These are phyloP conservation scores for Drosophila ironensis DNA, from an alignment of 1,140 invertebrate species.

Conservation along the genomic window DNA sequence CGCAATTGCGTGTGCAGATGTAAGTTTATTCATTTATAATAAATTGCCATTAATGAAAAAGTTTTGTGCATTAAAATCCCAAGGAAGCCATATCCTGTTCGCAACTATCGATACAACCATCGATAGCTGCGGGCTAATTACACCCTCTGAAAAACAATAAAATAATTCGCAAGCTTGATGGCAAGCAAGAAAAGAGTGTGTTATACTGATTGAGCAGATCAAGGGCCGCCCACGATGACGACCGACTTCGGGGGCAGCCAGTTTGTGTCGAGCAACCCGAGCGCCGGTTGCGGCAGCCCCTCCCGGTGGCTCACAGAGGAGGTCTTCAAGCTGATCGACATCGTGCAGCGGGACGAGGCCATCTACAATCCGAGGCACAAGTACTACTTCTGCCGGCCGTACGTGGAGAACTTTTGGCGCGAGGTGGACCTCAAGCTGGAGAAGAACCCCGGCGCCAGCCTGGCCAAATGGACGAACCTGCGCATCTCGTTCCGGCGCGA, in stretches of 20 bases:
- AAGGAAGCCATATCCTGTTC: too few species aligned
- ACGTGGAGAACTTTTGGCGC: slow-evolving; percentile 80
- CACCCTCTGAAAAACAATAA: background rate
- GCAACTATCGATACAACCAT: too few species aligned
- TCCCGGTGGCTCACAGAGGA: slow-evolving; percentile 78
- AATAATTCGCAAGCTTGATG: slow-evolving; percentile 20
- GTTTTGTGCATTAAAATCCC: too few species aligned
- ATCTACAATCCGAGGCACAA: slow-evolving; percentile 80
- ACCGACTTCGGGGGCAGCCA: slow-evolving; percentile 50
- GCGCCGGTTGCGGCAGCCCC: slow-evolving; percentile 41
- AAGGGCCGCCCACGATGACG: slow-evolving; percentile 37
- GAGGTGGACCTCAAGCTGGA: slow-evolving; percentile 74
- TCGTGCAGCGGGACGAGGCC: slow-evolving; percentile 76
- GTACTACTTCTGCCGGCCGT: slow-evolving; percentile 78
- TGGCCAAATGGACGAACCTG: slow-evolving; percentile 81
- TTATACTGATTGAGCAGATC: background rate
- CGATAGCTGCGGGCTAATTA: too few species aligned
- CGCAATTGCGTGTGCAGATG: too few species aligned
- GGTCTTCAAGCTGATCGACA: slow-evolving; percentile 76
- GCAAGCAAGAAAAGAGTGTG: background rate
- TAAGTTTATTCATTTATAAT: too few species aligned
- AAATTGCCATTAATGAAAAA: too few species aligned
- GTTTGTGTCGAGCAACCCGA: slow-evolving; percentile 52
- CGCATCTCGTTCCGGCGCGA: slow-evolving; percentile 77
- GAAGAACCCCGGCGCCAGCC: slow-evolving; percentile 78